These are phyloP conservation scores for Xiphorhynchus elegans DNA, from an alignment of 2,113 vertebrate genomes.

Conservation along the genomic window DNA sequence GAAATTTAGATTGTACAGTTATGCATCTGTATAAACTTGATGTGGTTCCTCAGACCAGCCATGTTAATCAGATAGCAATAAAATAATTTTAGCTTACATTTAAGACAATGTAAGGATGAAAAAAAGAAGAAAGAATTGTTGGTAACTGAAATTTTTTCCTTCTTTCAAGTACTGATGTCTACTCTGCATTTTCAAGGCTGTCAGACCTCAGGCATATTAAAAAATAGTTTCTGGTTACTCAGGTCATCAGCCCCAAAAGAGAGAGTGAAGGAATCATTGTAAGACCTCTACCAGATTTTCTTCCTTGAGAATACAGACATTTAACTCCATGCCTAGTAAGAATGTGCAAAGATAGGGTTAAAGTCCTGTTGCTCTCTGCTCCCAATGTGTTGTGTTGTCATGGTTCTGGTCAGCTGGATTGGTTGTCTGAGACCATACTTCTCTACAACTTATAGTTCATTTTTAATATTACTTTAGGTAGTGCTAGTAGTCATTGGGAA, in stretches of 20 bases:
- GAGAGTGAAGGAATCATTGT: background rate
- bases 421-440: background rate
- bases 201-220: background rate
- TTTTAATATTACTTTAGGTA: background rate
- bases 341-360: background rate
- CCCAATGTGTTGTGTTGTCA: accelerated
- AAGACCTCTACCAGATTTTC: background rate
- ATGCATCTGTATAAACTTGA: background rate
- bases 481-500: background rate
- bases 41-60: background rate
- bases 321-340: background rate
- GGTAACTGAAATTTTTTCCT: background rate
- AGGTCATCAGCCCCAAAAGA: background rate
- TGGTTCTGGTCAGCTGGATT: background rate
- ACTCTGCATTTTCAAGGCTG: background rate
- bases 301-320: background rate
- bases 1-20: slow-evolving; percentile 26
- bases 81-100: background rate
- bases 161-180: background rate
- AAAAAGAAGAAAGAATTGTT: background rate
- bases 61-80: background rate
- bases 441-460: background rate
- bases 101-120: background rate
- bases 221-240: background rate
- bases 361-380: background rate